Evolutionary conservation across 2,888 invertebrate genomes (phyloP).

Genomic region (Blera fallax): DNA sequence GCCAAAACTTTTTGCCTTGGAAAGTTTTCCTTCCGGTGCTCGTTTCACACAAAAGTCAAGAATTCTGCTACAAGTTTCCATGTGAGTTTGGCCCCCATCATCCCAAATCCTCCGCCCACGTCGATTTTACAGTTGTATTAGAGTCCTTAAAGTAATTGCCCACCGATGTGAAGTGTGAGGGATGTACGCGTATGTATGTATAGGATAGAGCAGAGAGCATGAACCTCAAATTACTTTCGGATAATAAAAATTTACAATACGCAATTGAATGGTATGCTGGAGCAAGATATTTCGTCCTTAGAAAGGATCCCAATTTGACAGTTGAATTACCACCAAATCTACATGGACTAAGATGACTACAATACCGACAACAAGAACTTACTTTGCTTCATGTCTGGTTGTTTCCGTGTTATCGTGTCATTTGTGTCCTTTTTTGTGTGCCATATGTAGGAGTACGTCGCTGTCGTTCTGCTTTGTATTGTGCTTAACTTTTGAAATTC

Average conservation of each 20-base stretch:
- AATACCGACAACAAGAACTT: neutral
- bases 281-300: neutral
- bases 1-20: neutral
- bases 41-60: neutral
- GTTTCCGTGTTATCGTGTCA: conserved; percentile 15
- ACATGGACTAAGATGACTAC: conserved; percentile 15
- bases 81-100: neutral
- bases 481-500: conserved; percentile 50
- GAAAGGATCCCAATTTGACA: conserved; percentile 44
- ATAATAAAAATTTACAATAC: conserved; percentile 43
- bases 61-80: conserved; percentile 4
- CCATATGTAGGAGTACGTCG: neutral
- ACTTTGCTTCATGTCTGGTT: neutral
- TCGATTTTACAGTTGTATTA: neutral
- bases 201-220: neutral
- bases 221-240: conserved; percentile 42
- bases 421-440: conserved; percentile 17
- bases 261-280: neutral
- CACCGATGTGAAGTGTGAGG: conserved; percentile 2
- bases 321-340: conserved; percentile 46
- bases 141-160: conserved; percentile 46
- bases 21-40: conserved; percentile 7
- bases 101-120: neutral
- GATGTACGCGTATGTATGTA: neutral
- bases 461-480: conserved; percentile 1